Evolutionary conservation across 2,113 vertebrate species (phyloP), one percentile per base, ranked within the genome.

Genomic region (Bos javanicus): DNA sequence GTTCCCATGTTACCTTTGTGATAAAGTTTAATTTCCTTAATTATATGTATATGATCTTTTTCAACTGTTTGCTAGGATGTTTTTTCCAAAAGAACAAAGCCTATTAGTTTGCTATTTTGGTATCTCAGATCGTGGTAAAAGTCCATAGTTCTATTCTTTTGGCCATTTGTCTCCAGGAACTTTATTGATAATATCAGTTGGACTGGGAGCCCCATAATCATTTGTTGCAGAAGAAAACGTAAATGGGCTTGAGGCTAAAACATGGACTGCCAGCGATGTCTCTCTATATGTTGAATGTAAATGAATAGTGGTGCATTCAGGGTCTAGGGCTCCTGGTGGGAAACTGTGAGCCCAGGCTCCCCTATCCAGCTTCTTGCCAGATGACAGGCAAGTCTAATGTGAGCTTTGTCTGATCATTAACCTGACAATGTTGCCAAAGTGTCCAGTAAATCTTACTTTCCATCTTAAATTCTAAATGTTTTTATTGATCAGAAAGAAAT

Each of bases 401-500:
- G 90, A 90, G 21, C n/a, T 91, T 25, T 67, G n/a, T 50, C 82
- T 95, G 60, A 83, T 91, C 87, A 86, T 96, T 91, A 96, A 87
- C 36, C 56, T 92, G 56, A 90, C 83, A 74, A 0, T 87, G 19
- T 81, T 96, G 87, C 96, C 98, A 98, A 91, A 97, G 88, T 93
- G 48, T 97, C 81, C 76, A 89, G n/a, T 17, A 67, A 84, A 0
- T 6, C 78, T 86, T 96, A 93, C 62, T 57, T 98, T 97, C 71
- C 14, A 26, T 91, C 97, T 97, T 97, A 96, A 90, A 84, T 95
- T 95, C 97, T 96, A 59, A 90, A 94, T 91, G 19, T 92, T 26
- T 64, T 28, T 74, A 28, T 98, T 97, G 80, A 97, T 98, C 91
- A 87, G 78, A 96, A 98, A 92, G 89, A 94, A 95, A 92, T 50